These are phyloP conservation scores for Gobiocypris rarus DNA, from an alignment of 2,113 vertebrate genomes.

Conservation along the genomic window DNA sequence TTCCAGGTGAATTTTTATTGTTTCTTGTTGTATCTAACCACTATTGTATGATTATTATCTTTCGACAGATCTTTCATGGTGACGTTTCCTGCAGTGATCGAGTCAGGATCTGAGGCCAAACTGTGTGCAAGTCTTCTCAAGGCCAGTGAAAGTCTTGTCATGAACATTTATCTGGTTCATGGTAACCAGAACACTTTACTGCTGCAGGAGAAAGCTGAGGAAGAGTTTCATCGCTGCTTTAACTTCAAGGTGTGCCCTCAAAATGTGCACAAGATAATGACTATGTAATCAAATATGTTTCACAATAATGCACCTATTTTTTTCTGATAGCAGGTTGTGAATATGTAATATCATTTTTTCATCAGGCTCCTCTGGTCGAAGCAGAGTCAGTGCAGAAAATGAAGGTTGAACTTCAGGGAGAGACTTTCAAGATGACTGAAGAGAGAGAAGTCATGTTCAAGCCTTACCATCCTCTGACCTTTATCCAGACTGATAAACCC, in stretches of 20 bases:
- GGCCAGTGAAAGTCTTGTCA: conserved; percentile 64
- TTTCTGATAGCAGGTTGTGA: neutral
- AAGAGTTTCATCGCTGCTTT: conserved; percentile 63
- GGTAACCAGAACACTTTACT: conserved; percentile 22
- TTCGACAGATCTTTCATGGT: conserved; percentile 59
- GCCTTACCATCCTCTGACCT: conserved; percentile 51
- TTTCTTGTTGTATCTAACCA: neutral
- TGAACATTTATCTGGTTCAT: conserved; percentile 63
- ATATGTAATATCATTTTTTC: neutral
- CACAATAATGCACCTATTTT: neutral
- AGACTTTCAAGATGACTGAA: conserved; percentile 63
- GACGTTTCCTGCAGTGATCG: conserved; percentile 68
- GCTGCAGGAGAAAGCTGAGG: conserved; percentile 30
- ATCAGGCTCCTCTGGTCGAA: conserved; percentile 63
- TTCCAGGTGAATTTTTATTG: no score
- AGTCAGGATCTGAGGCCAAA: conserved; percentile 64
- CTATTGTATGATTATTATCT: neutral
- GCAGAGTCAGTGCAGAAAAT: conserved; percentile 52
- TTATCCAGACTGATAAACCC: conserved; percentile 74
- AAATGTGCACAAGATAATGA: neutral
- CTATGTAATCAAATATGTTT: neutral
- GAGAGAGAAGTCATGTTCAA: conserved; percentile 66
- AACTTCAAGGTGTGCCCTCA: conserved; percentile 59
- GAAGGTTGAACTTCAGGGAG: conserved; percentile 63
- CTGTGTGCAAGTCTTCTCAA: conserved; percentile 68